phyloP scores from a whole-genome alignment of 2,797 vertebrate species.

The Microctenopoma stevenorrisi region DNA sequence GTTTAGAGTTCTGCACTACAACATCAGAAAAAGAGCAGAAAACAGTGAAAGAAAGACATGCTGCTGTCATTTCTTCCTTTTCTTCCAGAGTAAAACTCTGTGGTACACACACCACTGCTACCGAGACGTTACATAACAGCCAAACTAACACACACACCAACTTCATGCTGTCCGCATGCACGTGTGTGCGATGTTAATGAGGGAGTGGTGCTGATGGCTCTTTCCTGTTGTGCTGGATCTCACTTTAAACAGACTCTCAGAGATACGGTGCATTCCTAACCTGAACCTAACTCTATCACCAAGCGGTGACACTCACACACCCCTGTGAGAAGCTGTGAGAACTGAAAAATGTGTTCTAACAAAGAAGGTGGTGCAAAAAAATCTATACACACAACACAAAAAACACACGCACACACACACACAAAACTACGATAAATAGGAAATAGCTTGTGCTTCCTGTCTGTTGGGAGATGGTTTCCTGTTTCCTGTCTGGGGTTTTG shows the following conservation, averaged over 20 bases:
- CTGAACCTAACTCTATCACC: too few species aligned
- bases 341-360: too few species aligned
- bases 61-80: too few species aligned
- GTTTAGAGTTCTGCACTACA: too few species aligned
- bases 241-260: constrained; percentile 12
- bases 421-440: constrained; percentile 62
- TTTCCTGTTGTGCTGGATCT: constrained; percentile 66
- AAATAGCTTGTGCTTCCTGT: constrained; percentile 80
- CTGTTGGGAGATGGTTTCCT: constrained; percentile 73
- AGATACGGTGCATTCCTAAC: neutral
- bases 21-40: too few species aligned
- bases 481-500: constrained; percentile 67
- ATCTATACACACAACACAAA: neutral
- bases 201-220: constrained; percentile 68
- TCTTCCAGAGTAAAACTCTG: neutral
- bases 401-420: constrained; percentile 22
- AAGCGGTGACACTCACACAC: too few species aligned
- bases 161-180: constrained; percentile 5
- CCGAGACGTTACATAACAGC: neutral
- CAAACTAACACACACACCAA: neutral
- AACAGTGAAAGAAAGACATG: too few species aligned
- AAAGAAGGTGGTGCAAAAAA: too few species aligned
- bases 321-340: too few species aligned
- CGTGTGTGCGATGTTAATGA: constrained; percentile 16
- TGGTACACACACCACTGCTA: neutral